These are phyloP conservation scores for Spisula subtruncata DNA, from an alignment of 2,888 invertebrate species.

Conservation along the genomic window DNA sequence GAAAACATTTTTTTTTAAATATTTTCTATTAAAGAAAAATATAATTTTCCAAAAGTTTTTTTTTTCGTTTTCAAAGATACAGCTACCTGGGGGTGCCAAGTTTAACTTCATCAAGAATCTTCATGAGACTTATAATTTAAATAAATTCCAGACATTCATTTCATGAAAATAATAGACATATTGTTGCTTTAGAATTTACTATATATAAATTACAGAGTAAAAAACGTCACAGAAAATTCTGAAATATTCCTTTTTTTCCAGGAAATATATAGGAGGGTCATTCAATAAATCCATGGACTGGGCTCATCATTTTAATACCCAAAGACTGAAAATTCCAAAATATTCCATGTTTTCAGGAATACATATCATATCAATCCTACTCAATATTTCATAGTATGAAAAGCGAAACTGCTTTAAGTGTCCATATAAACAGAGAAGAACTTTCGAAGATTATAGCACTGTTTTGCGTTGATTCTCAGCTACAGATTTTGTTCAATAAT, in stretches of 20 bases:
- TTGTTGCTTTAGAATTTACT: not conserved
- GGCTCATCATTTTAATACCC: too few species aligned
- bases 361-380: not conserved
- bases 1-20: too few species aligned
- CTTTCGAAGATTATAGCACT: too few species aligned
- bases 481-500: not conserved
- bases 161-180: constrained; percentile 9
- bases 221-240: not conserved
- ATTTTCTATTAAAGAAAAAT: too few species aligned
- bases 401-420: too few species aligned
- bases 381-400: too few species aligned
- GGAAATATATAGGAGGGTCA: not conserved
- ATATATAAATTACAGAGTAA: not conserved
- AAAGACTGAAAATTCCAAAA: not conserved
- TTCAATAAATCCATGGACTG: too few species aligned
- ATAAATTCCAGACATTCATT: not conserved
- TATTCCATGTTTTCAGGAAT: not conserved
- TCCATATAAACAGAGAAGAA: too few species aligned
- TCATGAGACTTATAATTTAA: not conserved
- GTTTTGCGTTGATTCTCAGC: not conserved
- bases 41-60: too few species aligned
- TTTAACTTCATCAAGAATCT: not conserved
- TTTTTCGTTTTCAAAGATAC: too few species aligned
- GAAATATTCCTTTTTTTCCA: not conserved
- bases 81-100: not conserved